phyloP scores from a whole-genome alignment of 2,888 invertebrate genomes.

The Xestia ashworthii region DNA sequence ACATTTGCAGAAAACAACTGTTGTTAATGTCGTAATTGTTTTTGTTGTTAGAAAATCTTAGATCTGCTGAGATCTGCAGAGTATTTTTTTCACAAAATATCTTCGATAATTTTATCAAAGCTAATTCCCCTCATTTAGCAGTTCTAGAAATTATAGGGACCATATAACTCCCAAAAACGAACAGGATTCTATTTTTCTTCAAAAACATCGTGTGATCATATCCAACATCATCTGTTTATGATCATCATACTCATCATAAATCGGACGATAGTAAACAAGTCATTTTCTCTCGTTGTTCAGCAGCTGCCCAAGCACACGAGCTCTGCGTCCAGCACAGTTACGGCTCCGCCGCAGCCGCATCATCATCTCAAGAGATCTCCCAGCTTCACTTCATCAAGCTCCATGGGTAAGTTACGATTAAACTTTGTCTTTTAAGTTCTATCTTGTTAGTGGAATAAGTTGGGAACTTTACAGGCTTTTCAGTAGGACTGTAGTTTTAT shows the following conservation, averaged over 20 bases:
- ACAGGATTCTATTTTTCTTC: no score
- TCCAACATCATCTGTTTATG: no score
- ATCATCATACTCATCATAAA: background rate
- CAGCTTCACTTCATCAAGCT: constrained; percentile 82
- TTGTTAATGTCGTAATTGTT: background rate
- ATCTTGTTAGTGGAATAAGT: background rate
- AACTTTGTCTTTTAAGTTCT: background rate
- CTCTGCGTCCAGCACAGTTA: constrained; percentile 65
- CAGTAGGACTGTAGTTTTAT: background rate
- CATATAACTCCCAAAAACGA: no score
- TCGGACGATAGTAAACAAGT: background rate
- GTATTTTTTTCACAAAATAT: no score
- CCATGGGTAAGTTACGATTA: constrained; percentile 71
- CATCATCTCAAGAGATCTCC: constrained; percentile 87
- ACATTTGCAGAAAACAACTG: background rate
- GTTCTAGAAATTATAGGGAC: no score
- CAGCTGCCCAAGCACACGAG: constrained; percentile 77
- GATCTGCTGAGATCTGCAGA: no score
- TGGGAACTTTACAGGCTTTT: background rate
- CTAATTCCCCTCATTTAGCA: no score
- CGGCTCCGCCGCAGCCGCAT: constrained; percentile 73
- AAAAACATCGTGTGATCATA: no score
- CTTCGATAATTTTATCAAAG: no score
- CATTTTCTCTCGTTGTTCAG: background rate
- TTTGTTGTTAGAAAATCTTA: no score